Base-by-base conservation (phyloP, 2,113 vertebrate species). In the Phalacrocorax pelagicus region DNA sequence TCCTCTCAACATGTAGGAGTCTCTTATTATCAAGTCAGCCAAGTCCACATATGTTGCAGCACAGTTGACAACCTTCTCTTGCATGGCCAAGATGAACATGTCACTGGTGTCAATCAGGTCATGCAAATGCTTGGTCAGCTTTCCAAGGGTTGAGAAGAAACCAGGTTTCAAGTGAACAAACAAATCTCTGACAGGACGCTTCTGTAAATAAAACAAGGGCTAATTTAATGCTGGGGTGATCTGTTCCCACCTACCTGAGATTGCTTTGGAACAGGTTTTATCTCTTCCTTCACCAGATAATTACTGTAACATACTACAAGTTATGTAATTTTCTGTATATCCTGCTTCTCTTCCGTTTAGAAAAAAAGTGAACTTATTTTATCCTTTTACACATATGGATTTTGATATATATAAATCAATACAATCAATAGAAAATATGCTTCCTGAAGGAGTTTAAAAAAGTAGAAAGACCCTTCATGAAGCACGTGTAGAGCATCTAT, bases 11-110 rank as follows among this genome's bases (percentile, higher is more conserved):
- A 2, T 8, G 15, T 7, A 18, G 51, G 58, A 65, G 80, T 34
- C 18, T 36, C 32, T 51, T 40, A 6, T 82, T 27, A 19, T 59
- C 16, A 18, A 30, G 23, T 8, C 74, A 82, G 42, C 52, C 55
- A 54, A 55, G 47, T 14, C 14, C 46, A 10, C 0, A 0, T 23
- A 3, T 22, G 3, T 5, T 1, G 3, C 13, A 61, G 44, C 47
- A 40, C 27, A 34, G 54, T 3, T 47, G 86, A 32, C 38, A 47
- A 34, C 52, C 21, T 52, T 8, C 67, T 34, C 47, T n/a, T 42
- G 27, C 42, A 19, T 14, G 52, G 61, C 77, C 65, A 54, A 21
- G 47, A 6, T 5, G 29, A 65, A 71, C 51, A 17, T 15, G 26
- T 65, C 80, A 9, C 40, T 74, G 77, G 54, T 80, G 86, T 71